Base-by-base conservation (phyloP, 2,797 vertebrate genomes). In the Coregonus ussuriensis region DNA sequence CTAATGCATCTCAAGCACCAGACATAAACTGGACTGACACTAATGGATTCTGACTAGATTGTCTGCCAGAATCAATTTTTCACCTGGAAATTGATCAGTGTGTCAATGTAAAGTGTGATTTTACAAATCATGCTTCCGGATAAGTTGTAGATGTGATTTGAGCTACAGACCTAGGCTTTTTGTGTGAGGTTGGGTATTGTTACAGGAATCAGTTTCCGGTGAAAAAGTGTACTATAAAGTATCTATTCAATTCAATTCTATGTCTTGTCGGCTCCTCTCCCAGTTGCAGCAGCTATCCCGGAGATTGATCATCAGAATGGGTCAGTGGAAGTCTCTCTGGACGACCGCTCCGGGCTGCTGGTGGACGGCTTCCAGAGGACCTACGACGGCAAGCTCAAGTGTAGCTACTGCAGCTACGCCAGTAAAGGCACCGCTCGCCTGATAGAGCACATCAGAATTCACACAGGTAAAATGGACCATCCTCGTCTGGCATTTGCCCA, bases 391-490 rank as follows among this genome's bases (percentile, higher is more conserved):
- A 99, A 99, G 87, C 93, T 99, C 63, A 99, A 98, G 85, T 99
- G 98, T 86, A 97, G 96, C n/a, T 99, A 98, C 88, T 99, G 98
- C 92, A 99, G 95, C 89, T 99, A 99, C 5, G 96, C 97, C 89
- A 99, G 98, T 93, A 99, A 98, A 89, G 98, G 98, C 80, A 99
- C 97, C 66, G 96, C 97, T 29, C 95, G 97, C 70, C 94, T 99
- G 25, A 98, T 98, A 74, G 98, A 99, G 80, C 98, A 99, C 82
- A 99, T 98, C 83, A 95, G 98, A 81, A 99, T 98, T 69, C 98
- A 99, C 84, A 99, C 98, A 94, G 98, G 98, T 99, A 86, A 89
- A 41, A 1, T 2, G 5, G 5, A 7, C 15, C 59, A 18, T 0
- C 6, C 76, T 1, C 15, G 35, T 75, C 37, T 11, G 4, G 4